Evolutionary conservation across 2,797 vertebrate species (phyloP).

Genomic region (Graptemys geographica): DNA sequence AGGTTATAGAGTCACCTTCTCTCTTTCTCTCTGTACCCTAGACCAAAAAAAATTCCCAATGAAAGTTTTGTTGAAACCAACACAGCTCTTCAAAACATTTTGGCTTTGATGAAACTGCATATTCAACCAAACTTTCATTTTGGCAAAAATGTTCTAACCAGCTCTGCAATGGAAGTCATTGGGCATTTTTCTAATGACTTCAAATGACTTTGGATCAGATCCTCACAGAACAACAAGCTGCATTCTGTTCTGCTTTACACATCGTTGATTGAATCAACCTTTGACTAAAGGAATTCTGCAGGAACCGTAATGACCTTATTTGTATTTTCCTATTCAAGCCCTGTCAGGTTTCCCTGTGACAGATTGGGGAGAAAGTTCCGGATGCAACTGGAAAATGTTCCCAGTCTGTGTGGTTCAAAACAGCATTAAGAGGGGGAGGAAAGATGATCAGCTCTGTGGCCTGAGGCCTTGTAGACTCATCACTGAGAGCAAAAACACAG

Average conservation of each 20-base stretch:
- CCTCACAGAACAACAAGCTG: too few relatives aligned
- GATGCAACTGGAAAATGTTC: background rate
- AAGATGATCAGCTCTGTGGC: background rate
- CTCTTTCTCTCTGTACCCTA: too few relatives aligned
- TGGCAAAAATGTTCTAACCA: too few relatives aligned
- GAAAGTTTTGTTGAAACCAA: too few relatives aligned
- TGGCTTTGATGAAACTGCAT: too few relatives aligned
- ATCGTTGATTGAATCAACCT: background rate
- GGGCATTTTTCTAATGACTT: too few relatives aligned
- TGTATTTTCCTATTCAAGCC: slow-evolving; percentile 43
- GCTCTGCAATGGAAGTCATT: too few relatives aligned
- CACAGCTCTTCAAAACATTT: too few relatives aligned
- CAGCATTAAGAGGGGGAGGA: background rate
- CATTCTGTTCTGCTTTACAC: background rate
- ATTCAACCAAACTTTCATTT: too few relatives aligned
- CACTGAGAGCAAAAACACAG: background rate
- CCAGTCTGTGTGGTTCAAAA: background rate
- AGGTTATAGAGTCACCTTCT: too few relatives aligned
- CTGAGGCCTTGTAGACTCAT: background rate
- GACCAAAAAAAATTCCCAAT: too few relatives aligned
- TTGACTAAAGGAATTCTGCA: background rate
- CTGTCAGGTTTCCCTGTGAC: slow-evolving; percentile 23
- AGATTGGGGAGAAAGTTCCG: background rate
- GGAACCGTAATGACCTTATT: slow-evolving; percentile 21
- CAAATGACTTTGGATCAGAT: too few relatives aligned